Conservation (phyloP, 1,140 invertebrate species). For the Drosophila littoralis region DNA sequence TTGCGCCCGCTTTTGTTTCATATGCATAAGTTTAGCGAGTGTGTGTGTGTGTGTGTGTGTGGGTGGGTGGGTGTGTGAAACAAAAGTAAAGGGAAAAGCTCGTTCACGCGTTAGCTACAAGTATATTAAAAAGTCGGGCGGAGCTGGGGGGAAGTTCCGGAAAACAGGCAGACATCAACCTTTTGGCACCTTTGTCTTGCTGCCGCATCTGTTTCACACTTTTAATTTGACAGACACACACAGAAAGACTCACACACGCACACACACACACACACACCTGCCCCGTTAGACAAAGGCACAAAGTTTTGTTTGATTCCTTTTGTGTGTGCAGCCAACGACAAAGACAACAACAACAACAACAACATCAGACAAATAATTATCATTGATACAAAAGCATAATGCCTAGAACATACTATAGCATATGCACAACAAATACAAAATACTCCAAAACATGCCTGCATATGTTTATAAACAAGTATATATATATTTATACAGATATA, state of each 20-base stretch:
- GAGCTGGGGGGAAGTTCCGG: neutral
- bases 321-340: slow-evolving; percentile 69
- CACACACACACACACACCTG: neutral
- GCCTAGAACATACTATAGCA: slow-evolving; percentile 36
- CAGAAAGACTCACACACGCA: slow-evolving; percentile 31
- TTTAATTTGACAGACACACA: slow-evolving; percentile 71
- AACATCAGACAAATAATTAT: slow-evolving; percentile 71
- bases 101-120: slow-evolving; percentile 56
- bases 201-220: slow-evolving; percentile 75
- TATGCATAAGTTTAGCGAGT: slow-evolving; percentile 51
- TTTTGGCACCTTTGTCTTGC: slow-evolving; percentile 78
- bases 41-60: slow-evolving; percentile 4
- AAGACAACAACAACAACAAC: slow-evolving; percentile 45
- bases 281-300: slow-evolving; percentile 69
- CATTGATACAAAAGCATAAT: slow-evolving; percentile 79
- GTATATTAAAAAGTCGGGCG: slow-evolving; percentile 60
- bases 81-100: slow-evolving; percentile 62
- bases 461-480: slow-evolving; percentile 34
- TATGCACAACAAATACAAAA: slow-evolving; percentile 54
- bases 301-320: slow-evolving; percentile 83
- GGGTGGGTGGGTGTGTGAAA: slow-evolving; percentile 11
- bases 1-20: slow-evolving; percentile 48
- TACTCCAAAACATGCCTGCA: slow-evolving; percentile 13
- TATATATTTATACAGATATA: slow-evolving; percentile 23
- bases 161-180: slow-evolving; percentile 44